phyloP scores from a whole-genome alignment of 2,113 vertebrate genomes.

The Rostratula benghalensis region DNA sequence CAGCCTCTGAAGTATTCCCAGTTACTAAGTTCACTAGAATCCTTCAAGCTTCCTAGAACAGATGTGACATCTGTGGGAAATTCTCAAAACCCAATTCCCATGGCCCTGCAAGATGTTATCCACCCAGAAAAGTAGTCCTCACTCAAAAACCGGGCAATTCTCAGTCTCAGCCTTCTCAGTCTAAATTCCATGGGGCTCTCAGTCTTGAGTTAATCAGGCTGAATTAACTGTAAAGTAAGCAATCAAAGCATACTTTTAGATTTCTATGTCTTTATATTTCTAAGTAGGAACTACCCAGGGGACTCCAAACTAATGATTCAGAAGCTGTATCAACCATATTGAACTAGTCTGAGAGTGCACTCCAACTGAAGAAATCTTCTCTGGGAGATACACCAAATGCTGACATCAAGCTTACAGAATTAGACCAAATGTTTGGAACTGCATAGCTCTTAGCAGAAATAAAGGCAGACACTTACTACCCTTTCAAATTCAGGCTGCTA shows the following conservation, averaged over 20 bases:
- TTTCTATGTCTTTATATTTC: not conserved
- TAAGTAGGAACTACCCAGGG: not conserved
- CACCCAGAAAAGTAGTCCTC: not conserved
- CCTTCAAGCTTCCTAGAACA: not conserved
- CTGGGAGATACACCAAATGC: not conserved
- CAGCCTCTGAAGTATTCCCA: not conserved
- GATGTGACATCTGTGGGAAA: not conserved
- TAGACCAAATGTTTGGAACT: not conserved
- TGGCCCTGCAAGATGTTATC: not conserved
- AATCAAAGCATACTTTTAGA: not conserved
- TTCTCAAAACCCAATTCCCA: not conserved
- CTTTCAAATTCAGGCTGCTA: not conserved
- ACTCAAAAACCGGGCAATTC: not conserved
- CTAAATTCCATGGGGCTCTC: not conserved
- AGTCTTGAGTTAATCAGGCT: not conserved
- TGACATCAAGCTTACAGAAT: not conserved
- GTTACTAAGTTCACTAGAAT: not conserved
- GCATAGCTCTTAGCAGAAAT: not conserved
- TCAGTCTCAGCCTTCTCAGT: not conserved
- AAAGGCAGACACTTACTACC: not conserved
- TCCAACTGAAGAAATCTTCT: not conserved
- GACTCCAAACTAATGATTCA: not conserved
- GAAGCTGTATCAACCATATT: not conserved
- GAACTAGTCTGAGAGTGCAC: not conserved
- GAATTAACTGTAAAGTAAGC: not conserved